A percentile compares a stretch with the other conserved stretches of the same genome.
These are phyloP conservation scores for Sesia apiformis DNA, from an alignment of 2,888 invertebrate genomes.

Conservation along the genomic window DNA sequence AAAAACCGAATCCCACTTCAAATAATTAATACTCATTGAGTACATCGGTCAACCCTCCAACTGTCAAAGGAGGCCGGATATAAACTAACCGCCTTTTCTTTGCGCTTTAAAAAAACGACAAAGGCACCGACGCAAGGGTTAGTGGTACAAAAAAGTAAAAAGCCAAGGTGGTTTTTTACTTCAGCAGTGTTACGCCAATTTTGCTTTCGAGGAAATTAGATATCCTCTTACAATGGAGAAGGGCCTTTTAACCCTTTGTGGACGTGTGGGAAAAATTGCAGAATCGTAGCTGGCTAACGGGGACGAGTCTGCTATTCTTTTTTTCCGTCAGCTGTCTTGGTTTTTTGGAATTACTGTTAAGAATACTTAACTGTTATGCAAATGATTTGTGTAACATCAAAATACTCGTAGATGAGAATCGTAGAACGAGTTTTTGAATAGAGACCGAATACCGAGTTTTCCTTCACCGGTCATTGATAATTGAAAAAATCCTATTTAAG, in stretches of 20 bases:
- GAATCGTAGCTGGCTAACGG: slow-evolving; percentile 30
- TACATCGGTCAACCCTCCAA: slow-evolving; percentile 56
- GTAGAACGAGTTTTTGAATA: too few relatives aligned
- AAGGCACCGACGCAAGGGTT: slow-evolving; percentile 57
- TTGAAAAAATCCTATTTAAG: too few relatives aligned
- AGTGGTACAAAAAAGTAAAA: slow-evolving; percentile 35
- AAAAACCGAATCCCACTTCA: slow-evolving; percentile 56
- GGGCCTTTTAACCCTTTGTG: slow-evolving; percentile 58
- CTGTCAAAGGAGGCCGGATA: slow-evolving; percentile 67
- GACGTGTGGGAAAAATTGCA: slow-evolving; percentile 60
- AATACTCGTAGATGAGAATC: too few relatives aligned
- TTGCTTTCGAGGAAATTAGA: slow-evolving; percentile 73
- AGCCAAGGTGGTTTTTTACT: slow-evolving; percentile 21
- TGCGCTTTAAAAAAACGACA: slow-evolving; percentile 56
- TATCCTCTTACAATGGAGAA: slow-evolving; percentile 63
- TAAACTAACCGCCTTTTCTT: slow-evolving; percentile 75
- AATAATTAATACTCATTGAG: slow-evolving; percentile 70
- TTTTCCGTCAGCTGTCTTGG: background rate
- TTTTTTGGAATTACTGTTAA: too few relatives aligned
- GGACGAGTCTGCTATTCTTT: slow-evolving; percentile 1
- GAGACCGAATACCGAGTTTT: too few relatives aligned
- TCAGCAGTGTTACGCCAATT: slow-evolving; percentile 71
- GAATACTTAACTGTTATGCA: too few relatives aligned
- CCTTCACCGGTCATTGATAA: too few relatives aligned
- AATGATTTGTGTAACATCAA: too few relatives aligned